Base-by-base conservation (phyloP, 1,140 invertebrate genomes). In the Globodera rostochiensis region DNA sequence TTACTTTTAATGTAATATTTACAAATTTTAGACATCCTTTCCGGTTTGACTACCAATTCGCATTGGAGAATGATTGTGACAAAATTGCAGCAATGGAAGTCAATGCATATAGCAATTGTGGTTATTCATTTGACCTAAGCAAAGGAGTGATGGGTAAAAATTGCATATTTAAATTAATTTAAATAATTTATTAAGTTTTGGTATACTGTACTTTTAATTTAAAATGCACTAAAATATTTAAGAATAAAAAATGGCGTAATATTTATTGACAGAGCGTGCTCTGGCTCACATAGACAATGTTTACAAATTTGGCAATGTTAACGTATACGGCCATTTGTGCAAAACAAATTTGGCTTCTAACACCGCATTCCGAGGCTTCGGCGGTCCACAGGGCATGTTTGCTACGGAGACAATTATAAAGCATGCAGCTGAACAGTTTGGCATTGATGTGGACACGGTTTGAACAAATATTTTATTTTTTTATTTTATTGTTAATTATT, bases 311-410 rank as follows among this genome's bases (percentile, higher is more conserved):
- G 60, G 46, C 69, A 88, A 87, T 73, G 80, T 83, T 0, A 85
- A 88, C 71, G 79, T 88, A 25, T 74, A 74, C n/a, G 87, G 87
- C 47, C 78, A 77, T 47, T 77, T 89, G 64, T 88, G 87, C 79
- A 87, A 87, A 53, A 88, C 87, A 1, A 89, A 88, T 64, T 73
- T 80, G 60, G 86, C 87, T 15, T 85, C 95, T 0, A 96, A 96
- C 86, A 96, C 95, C 0, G 95, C 95, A 6, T 96, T 96, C 86
- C 91, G 95, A 84, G 95, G 95, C 9, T 85, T 86, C 80, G 82
- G 95, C 15, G 95, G 93, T 0, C 95, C 95, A 0, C 95, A 96
- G 84, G 95, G 94, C 49, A 96, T 96, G 95, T 94, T 95, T 88
- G 92, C 93, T 3, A 93, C 92, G 0, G 95, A 97, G 91, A 93